A percentile compares a stretch with the other conserved stretches of the same genome.
Conservation (phyloP, 2,888 invertebrate species). For the Mythimna pallens region DNA sequence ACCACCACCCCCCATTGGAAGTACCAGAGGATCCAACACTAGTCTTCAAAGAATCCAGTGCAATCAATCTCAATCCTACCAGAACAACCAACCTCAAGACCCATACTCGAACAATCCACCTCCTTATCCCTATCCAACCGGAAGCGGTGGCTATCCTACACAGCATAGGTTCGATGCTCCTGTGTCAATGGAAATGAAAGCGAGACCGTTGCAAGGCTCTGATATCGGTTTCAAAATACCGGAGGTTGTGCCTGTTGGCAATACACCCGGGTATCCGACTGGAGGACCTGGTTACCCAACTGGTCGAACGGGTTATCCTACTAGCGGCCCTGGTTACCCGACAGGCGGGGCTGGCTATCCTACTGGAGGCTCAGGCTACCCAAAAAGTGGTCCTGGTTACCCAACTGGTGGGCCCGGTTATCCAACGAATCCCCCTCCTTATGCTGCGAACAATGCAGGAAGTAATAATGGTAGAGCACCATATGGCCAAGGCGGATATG, state of each 20-base stretch:
- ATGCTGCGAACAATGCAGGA: conserved; percentile 21
- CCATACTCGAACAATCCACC: conserved; percentile 36
- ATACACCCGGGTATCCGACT: conserved; percentile 4
- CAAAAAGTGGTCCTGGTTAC: not conserved
- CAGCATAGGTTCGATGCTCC: conserved; percentile 30
- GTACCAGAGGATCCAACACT: conserved; percentile 29
- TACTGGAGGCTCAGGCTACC: not conserved
- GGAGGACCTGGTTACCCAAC: conserved; percentile 10
- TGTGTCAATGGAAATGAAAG: conserved; percentile 34
- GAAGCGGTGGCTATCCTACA: conserved; percentile 19
- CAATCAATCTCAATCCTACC: conserved; percentile 20
- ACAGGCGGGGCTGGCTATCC: conserved; percentile 15
- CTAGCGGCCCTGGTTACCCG: conserved; percentile 20
- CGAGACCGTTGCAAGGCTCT: conserved; percentile 26
- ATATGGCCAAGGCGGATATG: conserved; percentile 15
- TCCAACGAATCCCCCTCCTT: conserved; percentile 17
- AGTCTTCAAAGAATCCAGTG: conserved; percentile 42
- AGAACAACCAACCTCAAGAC: conserved; percentile 25
- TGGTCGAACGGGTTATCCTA: conserved; percentile 12
- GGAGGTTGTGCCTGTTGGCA: conserved; percentile 1
- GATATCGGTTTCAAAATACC: conserved; percentile 47
- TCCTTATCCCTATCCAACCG: conserved; percentile 46
- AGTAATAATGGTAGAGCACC: conserved; percentile 12
- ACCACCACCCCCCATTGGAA: conserved; percentile 37
- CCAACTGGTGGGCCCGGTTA: conserved; percentile 17